phyloP scores from a whole-genome alignment of 2,797 vertebrate genomes.

The Peromyscus nudipes region DNA sequence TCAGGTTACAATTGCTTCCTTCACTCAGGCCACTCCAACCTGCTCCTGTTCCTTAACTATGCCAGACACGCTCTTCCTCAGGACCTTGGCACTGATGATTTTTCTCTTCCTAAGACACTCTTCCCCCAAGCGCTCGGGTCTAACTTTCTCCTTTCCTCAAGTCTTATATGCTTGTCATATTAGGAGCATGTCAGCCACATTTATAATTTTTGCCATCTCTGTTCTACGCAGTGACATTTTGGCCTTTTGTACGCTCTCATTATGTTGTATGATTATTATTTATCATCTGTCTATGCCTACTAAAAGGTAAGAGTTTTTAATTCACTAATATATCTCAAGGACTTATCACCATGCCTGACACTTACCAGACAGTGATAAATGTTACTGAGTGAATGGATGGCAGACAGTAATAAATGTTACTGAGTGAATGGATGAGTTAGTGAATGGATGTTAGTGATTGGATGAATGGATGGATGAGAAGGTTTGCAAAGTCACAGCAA shows the following conservation, averaged over 20 bases:
- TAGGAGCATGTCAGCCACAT: background rate
- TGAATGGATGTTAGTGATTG: background rate
- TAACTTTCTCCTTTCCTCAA: background rate
- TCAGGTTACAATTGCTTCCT: background rate
- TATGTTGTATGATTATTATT: background rate
- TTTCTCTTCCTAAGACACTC: background rate
- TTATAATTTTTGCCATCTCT: background rate
- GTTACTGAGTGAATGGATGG: background rate
- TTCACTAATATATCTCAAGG: background rate
- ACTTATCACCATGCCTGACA: background rate
- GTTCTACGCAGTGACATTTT: slow-evolving; percentile 5
- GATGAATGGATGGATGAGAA: background rate
- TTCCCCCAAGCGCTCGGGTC: background rate
- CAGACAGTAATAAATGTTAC: background rate
- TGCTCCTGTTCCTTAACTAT: background rate
- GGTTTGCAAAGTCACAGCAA: background rate
- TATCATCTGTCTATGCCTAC: background rate
- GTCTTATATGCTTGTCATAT: background rate
- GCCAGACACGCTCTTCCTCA: background rate
- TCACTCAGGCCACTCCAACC: background rate
- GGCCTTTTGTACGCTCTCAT: background rate
- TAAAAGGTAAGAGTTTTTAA: slow-evolving; percentile 24
- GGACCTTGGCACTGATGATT: background rate
- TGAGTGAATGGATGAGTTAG: background rate
- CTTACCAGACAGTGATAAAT: background rate